Evolutionary conservation across 2,888 invertebrate genomes (phyloP).

Genomic region (Lasiommata megera): DNA sequence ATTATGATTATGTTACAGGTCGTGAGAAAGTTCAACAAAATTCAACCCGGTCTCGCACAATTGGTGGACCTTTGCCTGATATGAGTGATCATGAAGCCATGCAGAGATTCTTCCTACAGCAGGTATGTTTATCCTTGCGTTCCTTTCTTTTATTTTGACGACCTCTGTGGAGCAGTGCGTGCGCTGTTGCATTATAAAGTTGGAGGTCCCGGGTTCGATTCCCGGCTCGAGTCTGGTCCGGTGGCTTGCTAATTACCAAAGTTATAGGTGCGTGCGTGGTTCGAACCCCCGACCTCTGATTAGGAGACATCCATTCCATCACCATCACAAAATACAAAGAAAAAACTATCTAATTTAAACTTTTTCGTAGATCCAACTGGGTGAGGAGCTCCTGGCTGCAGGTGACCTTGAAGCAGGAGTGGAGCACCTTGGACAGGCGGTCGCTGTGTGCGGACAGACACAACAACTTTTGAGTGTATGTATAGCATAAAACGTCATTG

Average conservation of each 20-base stretch:
- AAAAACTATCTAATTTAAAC: too few relatives aligned
- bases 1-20: slow-evolving; percentile 58
- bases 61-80: slow-evolving; percentile 87
- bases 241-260: too few relatives aligned
- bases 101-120: slow-evolving; percentile 90
- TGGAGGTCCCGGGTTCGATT: too few relatives aligned
- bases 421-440: slow-evolving; percentile 97
- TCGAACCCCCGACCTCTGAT: too few relatives aligned
- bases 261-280: too few relatives aligned
- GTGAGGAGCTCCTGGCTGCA: slow-evolving; percentile 93
- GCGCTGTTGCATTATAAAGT: too few relatives aligned
- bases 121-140: slow-evolving; percentile 44
- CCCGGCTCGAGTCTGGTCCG: too few relatives aligned
- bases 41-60: slow-evolving; percentile 60
- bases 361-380: slow-evolving; percentile 89
- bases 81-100: slow-evolving; percentile 96
- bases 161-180: too few relatives aligned
- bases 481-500: slow-evolving; percentile 19
- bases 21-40: slow-evolving; percentile 82
- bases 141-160: too few relatives aligned
- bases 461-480: slow-evolving; percentile 89
- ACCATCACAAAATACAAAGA: too few relatives aligned
- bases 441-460: slow-evolving; percentile 98
- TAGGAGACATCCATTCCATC: too few relatives aligned
- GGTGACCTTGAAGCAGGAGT: slow-evolving; percentile 95